phyloP scores from a whole-genome alignment of 2,797 vertebrate genomes.

The Nyctibius grandis region DNA sequence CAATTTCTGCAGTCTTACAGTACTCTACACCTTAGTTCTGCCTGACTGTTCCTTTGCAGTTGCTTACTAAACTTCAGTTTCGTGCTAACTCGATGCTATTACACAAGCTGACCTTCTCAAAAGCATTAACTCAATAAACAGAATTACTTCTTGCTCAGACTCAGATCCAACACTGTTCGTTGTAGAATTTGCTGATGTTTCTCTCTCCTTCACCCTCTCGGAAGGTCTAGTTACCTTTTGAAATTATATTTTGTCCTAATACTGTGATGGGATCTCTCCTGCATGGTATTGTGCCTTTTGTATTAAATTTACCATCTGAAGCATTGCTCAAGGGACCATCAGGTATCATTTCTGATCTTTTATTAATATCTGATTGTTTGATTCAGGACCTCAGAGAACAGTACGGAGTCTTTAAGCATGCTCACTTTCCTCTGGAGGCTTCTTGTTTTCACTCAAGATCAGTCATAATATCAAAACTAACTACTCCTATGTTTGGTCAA shows the following conservation, averaged over 20 bases:
- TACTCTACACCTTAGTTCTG: background rate
- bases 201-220: background rate
- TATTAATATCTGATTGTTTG: background rate
- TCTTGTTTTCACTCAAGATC: background rate
- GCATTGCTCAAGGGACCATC: background rate
- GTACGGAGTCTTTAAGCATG: background rate
- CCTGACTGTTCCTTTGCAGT: background rate
- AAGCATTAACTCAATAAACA: slow-evolving; percentile 21
- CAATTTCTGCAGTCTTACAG: background rate
- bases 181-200: background rate
- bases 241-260: background rate
- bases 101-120: background rate
- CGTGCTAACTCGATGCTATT: background rate
- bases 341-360: background rate
- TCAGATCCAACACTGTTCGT: background rate
- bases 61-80: background rate
- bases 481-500: background rate
- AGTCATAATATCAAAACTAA: background rate
- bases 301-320: background rate
- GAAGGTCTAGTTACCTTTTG: background rate
- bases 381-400: background rate
- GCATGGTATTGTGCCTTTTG: background rate
- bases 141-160: background rate
- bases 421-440: background rate
- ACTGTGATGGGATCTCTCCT: background rate